Base-by-base conservation (phyloP, 2,113 vertebrate species). In the Nesogale talazaci region DNA sequence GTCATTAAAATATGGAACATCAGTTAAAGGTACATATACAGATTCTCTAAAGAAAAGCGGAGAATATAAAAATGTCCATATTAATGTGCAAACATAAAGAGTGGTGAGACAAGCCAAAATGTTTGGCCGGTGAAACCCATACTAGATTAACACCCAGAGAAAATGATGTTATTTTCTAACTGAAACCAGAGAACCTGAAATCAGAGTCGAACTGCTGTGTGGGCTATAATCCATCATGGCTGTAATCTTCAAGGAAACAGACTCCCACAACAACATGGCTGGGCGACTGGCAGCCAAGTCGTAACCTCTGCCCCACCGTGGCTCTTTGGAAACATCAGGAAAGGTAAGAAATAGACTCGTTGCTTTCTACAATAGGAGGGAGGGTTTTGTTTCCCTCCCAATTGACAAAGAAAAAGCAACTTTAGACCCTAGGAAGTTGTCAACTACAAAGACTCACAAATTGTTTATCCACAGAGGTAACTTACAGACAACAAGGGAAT, bases 401-500 rank as follows among this genome's bases (percentile, higher is more conserved):
- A 46, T 0, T 0, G 25, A 46, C 17, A 34, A 69, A 92, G 42
- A 92, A 42, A 94, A 81, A 0, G 0, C 20, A 92, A 34, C 19
- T 76, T 9, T 0, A 27, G 89, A 83, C 8, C 77, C 65, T 0
- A 46, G 67, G 95, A 93, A 75, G 46, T 57, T 80, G 67, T 93
- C 90, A 42, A 6, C 9, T 42, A 27, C 94, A 67, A 83, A 95
- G 86, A 96, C 19, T 63, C 1, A 80, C 0, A 3, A 23, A 70
- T 25, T 70, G 52, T 88, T 70, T 78, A 65, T 88, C 14, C 46
- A 70, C 20, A 88, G 93, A 94, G 7, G 38, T 40, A 94, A 98
- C 99, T 99, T 98, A 99, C 99, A 12, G 98, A 99, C 22, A 99
- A 97, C 96, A 99, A 97, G 59, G 99, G 99, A 95, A 99, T 98